phyloP scores from a whole-genome alignment of 2,113 vertebrate genomes.

The Andinoacara biseriatus region DNA sequence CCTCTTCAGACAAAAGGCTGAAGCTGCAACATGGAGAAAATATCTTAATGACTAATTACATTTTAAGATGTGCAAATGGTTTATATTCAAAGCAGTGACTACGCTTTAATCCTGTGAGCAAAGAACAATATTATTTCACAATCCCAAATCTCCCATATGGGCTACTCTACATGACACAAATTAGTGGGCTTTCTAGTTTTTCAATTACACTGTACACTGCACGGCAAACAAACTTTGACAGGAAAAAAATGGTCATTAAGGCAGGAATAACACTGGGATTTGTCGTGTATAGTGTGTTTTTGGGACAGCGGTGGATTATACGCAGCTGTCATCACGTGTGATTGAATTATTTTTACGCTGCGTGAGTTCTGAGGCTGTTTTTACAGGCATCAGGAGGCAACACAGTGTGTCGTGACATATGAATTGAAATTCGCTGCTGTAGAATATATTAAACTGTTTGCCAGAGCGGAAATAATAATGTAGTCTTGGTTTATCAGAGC shows the following conservation, averaged over 20 bases:
- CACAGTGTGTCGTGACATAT: constrained; percentile 38
- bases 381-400: constrained; percentile 31
- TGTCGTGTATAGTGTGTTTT: constrained; percentile 3
- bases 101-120: constrained; percentile 59
- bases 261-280: constrained; percentile 20
- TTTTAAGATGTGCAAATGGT: constrained; percentile 69
- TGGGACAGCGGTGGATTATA: constrained; percentile 22
- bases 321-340: constrained; percentile 6
- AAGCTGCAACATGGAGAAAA: constrained; percentile 53
- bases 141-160: constrained; percentile 13
- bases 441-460: constrained; percentile 67
- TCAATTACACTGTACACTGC: background rate
- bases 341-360: constrained; percentile 37
- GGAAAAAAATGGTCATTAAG: background rate
- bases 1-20: constrained; percentile 49
- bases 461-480: constrained; percentile 66
- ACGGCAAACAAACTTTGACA: constrained; percentile 31
- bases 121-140: constrained; percentile 56
- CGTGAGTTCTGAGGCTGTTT: constrained; percentile 23
- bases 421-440: constrained; percentile 56
- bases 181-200: constrained; percentile 39
- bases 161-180: constrained; percentile 42
- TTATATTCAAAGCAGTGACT: constrained; percentile 54
- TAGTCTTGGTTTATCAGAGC: constrained; percentile 66
- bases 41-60: constrained; percentile 73